Evolutionary conservation across 2,888 invertebrate genomes (phyloP).

Genomic region (Sphaeridia pumilis): DNA sequence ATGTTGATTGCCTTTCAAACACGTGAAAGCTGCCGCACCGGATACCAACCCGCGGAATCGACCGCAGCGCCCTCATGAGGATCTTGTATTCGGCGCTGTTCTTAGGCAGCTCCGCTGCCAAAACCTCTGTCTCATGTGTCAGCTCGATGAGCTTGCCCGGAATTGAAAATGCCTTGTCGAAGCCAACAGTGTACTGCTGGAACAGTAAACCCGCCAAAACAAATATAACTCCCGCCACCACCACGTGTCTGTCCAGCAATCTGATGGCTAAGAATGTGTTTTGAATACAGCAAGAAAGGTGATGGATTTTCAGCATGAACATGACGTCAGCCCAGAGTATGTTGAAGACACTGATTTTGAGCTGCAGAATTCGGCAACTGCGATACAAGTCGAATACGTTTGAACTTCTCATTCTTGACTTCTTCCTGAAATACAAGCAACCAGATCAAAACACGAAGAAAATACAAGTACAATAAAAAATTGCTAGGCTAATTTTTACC

Average conservation of each 20-base stretch:
- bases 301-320: neutral
- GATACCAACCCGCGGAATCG: too few relatives aligned
- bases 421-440: too few relatives aligned
- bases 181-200: neutral
- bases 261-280: neutral
- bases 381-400: neutral
- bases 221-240: neutral
- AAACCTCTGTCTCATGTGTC: too few relatives aligned
- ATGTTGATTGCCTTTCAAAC: too few relatives aligned
- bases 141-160: neutral
- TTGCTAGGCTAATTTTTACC: too few relatives aligned
- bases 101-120: too few relatives aligned
- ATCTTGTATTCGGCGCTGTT: too few relatives aligned
- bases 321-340: neutral
- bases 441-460: too few relatives aligned
- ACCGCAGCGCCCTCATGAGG: too few relatives aligned
- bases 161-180: neutral
- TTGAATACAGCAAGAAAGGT: neutral
- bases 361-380: neutral
- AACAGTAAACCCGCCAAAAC: neutral
- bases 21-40: too few relatives aligned
- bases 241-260: neutral
- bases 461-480: too few relatives aligned
- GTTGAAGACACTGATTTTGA: neutral
- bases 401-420: too few relatives aligned